These are phyloP conservation scores for Varanus komodoensis DNA, from an alignment of 2,113 vertebrate species.

Conservation along the genomic window DNA sequence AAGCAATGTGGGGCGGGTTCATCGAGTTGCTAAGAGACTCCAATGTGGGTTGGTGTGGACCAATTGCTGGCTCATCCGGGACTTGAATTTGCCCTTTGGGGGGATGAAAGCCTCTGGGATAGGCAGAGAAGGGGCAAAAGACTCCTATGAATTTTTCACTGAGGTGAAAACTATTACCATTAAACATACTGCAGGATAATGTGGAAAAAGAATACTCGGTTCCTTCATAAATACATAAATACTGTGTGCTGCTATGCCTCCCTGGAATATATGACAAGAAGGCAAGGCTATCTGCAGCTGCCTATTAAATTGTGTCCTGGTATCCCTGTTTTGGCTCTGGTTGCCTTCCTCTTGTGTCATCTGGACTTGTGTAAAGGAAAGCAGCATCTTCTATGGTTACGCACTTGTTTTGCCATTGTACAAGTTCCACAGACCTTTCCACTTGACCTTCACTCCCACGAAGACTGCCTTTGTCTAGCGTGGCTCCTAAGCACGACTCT, in stretches of 20 bases:
- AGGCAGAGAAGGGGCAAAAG: constrained; percentile 93
- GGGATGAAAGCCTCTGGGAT: constrained; percentile 96
- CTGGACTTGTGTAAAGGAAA: too few species aligned
- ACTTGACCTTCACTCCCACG: background rate
- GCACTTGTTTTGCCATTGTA: background rate
- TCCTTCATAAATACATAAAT: background rate
- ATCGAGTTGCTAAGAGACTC: constrained; percentile 86
- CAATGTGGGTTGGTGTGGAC: constrained; percentile 94
- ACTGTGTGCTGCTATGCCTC: background rate
- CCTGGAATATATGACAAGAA: constrained; percentile 13
- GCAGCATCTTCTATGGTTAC: too few species aligned
- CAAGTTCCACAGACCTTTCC: too few species aligned
- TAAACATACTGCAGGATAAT: constrained; percentile 85
- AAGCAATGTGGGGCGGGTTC: constrained; percentile 83
- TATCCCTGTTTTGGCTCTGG: background rate
- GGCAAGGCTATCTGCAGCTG: background rate
- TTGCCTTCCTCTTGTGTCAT: background rate
- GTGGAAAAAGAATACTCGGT: fast-evolving
- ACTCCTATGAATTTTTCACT: constrained; percentile 96
- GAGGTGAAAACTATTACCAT: constrained; percentile 94
- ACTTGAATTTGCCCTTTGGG: constrained; percentile 96
- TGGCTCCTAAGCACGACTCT: background rate
- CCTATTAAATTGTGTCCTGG: background rate
- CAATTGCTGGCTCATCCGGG: constrained; percentile 96
- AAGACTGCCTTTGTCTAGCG: background rate